Evolutionary conservation across 2,888 invertebrate species (phyloP).

Genomic region (Drosophila anomelani): DNA sequence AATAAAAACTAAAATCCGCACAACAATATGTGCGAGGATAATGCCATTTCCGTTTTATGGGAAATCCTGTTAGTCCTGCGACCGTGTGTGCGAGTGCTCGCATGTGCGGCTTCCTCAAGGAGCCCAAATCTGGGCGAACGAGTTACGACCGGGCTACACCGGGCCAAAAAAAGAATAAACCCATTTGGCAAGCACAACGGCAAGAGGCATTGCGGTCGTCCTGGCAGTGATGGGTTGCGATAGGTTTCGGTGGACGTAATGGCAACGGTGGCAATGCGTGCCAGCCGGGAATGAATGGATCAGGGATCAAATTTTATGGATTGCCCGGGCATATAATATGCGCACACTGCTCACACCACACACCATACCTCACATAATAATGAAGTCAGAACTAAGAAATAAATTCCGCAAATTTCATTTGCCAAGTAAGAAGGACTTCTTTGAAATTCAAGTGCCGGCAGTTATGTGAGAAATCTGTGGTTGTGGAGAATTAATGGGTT

Average conservation of each 20-base stretch:
- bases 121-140: slow-evolving; percentile 51
- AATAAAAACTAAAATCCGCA: slow-evolving; percentile 81
- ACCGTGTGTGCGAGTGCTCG: slow-evolving; percentile 20
- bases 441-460: background rate
- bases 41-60: slow-evolving; percentile 81
- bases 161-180: slow-evolving; percentile 58
- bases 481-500: background rate
- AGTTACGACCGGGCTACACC: slow-evolving; percentile 61
- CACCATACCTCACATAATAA: slow-evolving; percentile 20
- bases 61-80: slow-evolving; percentile 74
- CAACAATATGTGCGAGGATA: slow-evolving; percentile 81
- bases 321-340: slow-evolving; percentile 45
- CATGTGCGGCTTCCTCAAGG: slow-evolving; percentile 63
- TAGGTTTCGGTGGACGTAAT: slow-evolving; percentile 55
- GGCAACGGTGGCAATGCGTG: slow-evolving; percentile 61
- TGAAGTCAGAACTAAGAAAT: slow-evolving; percentile 37
- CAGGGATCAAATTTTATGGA: slow-evolving; percentile 67
- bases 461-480: background rate
- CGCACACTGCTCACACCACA: slow-evolving; percentile 1
- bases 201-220: slow-evolving; percentile 42
- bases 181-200: slow-evolving; percentile 5
- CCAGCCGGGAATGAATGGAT: slow-evolving; percentile 48
- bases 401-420: slow-evolving; percentile 40
- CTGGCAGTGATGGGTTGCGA: slow-evolving; percentile 37
- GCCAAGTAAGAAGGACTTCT: background rate